Evolutionary conservation across 1,140 invertebrate genomes (phyloP).

Genomic region (Chironomus striatipennis): DNA sequence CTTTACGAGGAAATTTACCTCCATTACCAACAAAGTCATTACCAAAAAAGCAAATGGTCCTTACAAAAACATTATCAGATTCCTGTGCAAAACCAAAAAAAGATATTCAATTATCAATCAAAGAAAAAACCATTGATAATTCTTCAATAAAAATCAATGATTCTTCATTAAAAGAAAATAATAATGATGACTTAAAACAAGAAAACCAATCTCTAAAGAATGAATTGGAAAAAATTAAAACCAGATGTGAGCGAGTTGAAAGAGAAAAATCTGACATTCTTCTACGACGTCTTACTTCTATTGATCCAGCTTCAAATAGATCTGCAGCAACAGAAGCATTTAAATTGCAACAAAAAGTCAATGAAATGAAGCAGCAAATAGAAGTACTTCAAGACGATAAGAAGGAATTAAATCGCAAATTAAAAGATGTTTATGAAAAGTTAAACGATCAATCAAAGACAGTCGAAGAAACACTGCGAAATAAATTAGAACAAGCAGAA

Average conservation of each 20-base stretch:
- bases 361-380: constrained; percentile 65
- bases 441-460: constrained; percentile 33
- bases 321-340: constrained; percentile 58
- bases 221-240: constrained; percentile 49
- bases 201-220: constrained; percentile 55
- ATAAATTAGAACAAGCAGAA: constrained; percentile 77
- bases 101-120: constrained; percentile 50
- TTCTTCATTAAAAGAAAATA: constrained; percentile 41
- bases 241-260: constrained; percentile 67
- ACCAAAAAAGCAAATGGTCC: constrained; percentile 25
- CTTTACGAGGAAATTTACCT: constrained; percentile 23
- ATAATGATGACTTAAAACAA: constrained; percentile 46
- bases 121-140: constrained; percentile 42
- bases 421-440: constrained; percentile 64
- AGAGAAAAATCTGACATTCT: constrained; percentile 81
- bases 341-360: constrained; percentile 71
- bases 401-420: constrained; percentile 57
- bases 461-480: constrained; percentile 56
- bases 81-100: constrained; percentile 30
- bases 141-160: constrained; percentile 41
- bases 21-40: constrained; percentile 24
- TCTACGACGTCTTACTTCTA: constrained; percentile 59
- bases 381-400: constrained; percentile 77
- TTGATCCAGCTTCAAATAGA: constrained; percentile 63
- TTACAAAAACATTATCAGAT: constrained; percentile 30